These are phyloP conservation scores for Temnothorax rugatulus DNA, from an alignment of 2,888 invertebrate genomes.

Conservation along the genomic window DNA sequence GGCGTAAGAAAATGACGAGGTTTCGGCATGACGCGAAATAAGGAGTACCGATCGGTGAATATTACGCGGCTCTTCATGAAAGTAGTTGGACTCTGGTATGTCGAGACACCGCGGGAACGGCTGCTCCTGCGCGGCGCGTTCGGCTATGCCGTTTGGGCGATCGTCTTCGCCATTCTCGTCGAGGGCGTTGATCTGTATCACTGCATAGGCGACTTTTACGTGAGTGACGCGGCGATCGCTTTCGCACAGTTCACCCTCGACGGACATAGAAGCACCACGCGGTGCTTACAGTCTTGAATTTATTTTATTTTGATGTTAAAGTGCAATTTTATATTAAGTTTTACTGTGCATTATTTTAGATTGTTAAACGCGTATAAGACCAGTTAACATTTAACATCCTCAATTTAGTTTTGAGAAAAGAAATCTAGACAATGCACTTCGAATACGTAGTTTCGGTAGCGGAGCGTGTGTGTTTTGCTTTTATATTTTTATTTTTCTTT, in stretches of 20 bases:
- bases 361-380: not conserved
- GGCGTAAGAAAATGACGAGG: constrained; percentile 31
- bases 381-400: not conserved
- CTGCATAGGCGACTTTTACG: constrained; percentile 70
- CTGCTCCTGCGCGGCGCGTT: constrained; percentile 60
- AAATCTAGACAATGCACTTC: not conserved
- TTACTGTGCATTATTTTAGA: not conserved
- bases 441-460: not conserved
- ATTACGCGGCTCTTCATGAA: constrained; percentile 74
- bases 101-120: constrained; percentile 62
- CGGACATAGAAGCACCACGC: not conserved
- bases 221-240: constrained; percentile 55
- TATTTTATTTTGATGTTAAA: not conserved
- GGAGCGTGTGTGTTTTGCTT: not conserved
- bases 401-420: not conserved
- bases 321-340: not conserved
- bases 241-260: not conserved
- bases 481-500: not conserved
- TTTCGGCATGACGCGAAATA: constrained; percentile 56
- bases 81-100: constrained; percentile 74
- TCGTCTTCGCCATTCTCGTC: constrained; percentile 68
- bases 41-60: constrained; percentile 64
- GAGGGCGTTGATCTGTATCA: constrained; percentile 71
- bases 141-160: constrained; percentile 66
- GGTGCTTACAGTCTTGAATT: not conserved